phyloP scores from a whole-genome alignment of 2,888 invertebrate genomes.

The Luperina testacea region DNA sequence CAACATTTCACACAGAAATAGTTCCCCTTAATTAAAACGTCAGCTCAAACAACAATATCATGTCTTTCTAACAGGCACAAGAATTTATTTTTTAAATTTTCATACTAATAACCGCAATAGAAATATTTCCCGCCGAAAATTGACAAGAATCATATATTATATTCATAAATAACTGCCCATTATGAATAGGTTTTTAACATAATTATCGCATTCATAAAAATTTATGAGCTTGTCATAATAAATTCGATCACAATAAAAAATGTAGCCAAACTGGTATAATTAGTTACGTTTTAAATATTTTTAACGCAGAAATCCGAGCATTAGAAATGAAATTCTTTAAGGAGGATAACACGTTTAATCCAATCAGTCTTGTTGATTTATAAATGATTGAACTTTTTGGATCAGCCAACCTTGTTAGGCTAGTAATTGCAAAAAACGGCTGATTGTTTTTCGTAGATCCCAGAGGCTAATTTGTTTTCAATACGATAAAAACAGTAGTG shows the following conservation, averaged over 20 bases:
- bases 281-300: constrained; percentile 21
- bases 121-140: constrained; percentile 33
- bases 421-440: constrained; percentile 9
- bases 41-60: constrained; percentile 36
- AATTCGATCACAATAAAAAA: constrained; percentile 54
- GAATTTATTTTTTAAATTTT: constrained; percentile 23
- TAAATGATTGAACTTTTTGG: constrained; percentile 18
- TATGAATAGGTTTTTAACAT: constrained; percentile 56
- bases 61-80: constrained; percentile 24
- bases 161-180: constrained; percentile 33
- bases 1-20: constrained; percentile 52
- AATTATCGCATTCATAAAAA: constrained; percentile 61
- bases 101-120: constrained; percentile 27
- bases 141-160: constrained; percentile 35
- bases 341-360: constrained; percentile 25
- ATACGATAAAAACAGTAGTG: not conserved
- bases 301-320: constrained; percentile 17
- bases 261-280: constrained; percentile 53
- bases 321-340: constrained; percentile 35
- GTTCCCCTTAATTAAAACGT: constrained; percentile 56
- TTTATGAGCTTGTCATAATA: constrained; percentile 49
- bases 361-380: constrained; percentile 42
- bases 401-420: not conserved
- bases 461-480: constrained; percentile 9
- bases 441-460: constrained; percentile 4